Percentiles rank a stretch among this genome's conserved stretches.
phyloP scores from a whole-genome alignment of 2,888 invertebrate genomes.

The Ectemnius lituratus region DNA sequence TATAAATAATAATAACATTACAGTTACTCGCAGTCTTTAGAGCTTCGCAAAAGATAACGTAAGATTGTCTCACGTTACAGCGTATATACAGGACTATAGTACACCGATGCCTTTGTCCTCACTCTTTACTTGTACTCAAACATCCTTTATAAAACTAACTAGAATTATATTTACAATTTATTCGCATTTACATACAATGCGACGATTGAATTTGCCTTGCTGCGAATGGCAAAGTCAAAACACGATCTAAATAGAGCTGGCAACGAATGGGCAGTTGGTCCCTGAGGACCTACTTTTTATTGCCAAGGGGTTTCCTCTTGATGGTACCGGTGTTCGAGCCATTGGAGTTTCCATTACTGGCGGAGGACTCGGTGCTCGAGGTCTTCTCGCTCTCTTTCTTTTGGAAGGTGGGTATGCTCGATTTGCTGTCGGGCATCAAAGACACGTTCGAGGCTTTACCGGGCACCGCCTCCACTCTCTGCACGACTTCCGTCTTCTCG shows the following conservation, averaged over 20 bases:
- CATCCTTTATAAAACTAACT: background rate
- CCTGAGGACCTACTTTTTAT: constrained; percentile 38
- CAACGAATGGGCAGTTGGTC: background rate
- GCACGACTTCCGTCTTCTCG: constrained; percentile 65
- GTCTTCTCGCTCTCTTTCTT: constrained; percentile 57
- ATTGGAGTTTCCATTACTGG: constrained; percentile 57
- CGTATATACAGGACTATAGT: too few relatives aligned
- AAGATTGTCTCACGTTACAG: too few relatives aligned
- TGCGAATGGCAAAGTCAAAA: too few relatives aligned
- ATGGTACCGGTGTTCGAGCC: constrained; percentile 67
- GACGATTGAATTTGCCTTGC: too few relatives aligned
- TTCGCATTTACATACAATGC: background rate
- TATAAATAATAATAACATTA: too few relatives aligned
- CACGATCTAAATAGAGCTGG: too few relatives aligned
- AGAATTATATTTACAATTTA: background rate
- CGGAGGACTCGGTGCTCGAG: constrained; percentile 56
- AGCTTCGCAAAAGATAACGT: too few relatives aligned
- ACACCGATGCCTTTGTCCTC: too few relatives aligned
- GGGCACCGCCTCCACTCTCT: constrained; percentile 59
- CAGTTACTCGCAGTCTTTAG: too few relatives aligned
- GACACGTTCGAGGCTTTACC: constrained; percentile 46
- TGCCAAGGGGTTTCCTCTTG: constrained; percentile 63
- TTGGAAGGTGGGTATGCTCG: constrained; percentile 59
- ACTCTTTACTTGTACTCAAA: too few relatives aligned
- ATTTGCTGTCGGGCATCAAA: constrained; percentile 52